phyloP scores from a whole-genome alignment of 2,113 vertebrate genomes.

The Hippocampus guttulatus region DNA sequence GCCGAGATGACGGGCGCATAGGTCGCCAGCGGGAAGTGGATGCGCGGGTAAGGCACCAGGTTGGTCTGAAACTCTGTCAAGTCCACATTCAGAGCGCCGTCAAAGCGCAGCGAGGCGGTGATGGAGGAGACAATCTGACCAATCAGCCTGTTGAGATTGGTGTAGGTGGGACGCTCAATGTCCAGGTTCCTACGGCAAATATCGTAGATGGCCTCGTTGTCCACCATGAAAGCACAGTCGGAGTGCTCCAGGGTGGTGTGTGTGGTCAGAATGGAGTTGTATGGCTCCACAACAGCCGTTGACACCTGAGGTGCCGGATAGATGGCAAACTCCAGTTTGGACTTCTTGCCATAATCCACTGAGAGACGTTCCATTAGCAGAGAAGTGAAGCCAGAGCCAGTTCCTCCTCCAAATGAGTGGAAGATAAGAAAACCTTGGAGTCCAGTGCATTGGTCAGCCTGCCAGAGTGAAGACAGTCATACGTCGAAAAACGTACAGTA shows the following conservation, averaged over 20 bases:
- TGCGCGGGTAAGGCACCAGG: conserved; percentile 70
- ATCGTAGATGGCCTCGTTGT: conserved; percentile 59
- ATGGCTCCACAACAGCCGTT: conserved; percentile 82
- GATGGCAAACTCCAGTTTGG: conserved; percentile 67
- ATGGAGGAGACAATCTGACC: conserved; percentile 79
- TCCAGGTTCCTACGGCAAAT: conserved; percentile 75
- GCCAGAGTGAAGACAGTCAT: not conserved
- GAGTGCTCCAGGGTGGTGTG: conserved; percentile 74
- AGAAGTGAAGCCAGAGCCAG: conserved; percentile 75
- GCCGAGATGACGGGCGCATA: conserved; percentile 81
- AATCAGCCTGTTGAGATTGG: conserved; percentile 81
- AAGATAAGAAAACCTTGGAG: conserved; percentile 75
- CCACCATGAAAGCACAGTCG: conserved; percentile 66
- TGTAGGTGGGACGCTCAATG: conserved; percentile 81
- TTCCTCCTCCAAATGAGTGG: conserved; percentile 73
- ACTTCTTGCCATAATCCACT: conserved; percentile 72
- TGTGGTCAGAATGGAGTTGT: conserved; percentile 79
- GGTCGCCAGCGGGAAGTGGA: conserved; percentile 84
- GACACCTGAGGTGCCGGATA: conserved; percentile 72
- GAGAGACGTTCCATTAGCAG: conserved; percentile 76
- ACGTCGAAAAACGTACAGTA: not conserved
- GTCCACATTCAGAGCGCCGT: conserved; percentile 66
- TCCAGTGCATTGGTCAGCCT: conserved; percentile 76
- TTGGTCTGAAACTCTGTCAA: conserved; percentile 76
- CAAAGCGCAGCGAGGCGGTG: conserved; percentile 76